Evolutionary conservation across 2,888 invertebrate species (phyloP), one percentile per base, ranked within the genome.

Genomic region (Pegoplata infirma): DNA sequence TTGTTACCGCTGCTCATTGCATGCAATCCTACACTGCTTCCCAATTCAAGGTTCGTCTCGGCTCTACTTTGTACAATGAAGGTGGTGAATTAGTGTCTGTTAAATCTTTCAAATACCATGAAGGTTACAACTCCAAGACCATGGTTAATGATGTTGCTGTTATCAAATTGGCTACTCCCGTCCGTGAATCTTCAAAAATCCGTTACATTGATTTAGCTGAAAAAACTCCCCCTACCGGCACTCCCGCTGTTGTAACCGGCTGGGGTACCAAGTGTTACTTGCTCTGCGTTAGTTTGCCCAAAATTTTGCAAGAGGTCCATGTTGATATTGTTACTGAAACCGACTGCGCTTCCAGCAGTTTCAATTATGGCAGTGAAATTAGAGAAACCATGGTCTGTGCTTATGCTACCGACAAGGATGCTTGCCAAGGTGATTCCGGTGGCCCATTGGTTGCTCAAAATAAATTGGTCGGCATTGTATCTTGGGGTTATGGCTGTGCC

Each of bases 1-100:
- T 90, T 6, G 64, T 91, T 23, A 90, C 90, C 2, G 90, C 91
- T 19, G 91, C 90, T 75, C 89, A 90, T 81, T 90, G 91, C 82
- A 77, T 88, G 83, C 83, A 84, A 49, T 49, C 23, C 0, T 80
- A 81, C 36, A 44, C 36, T 2, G 76, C 86, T 0, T 3, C 1
- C 3, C 51, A 85, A 49, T 67, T 87, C 0, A 82, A 84, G 63
- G 84, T 91, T 0, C 87, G 90, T 59, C 84, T 88, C 6, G 90
- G 90, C 2, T 88, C 90, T 3, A 85, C 87, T 0, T 58, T 77
- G 3, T 83, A 85, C 72, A 82, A 83, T 21, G n/a, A 36, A 0
- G 90, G 88, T 6, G 91, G 91, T 10, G 86, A 88, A 71, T 71
- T 89, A 3, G 82, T 88, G 21, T 19, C 79, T 51, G 89, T 90